Evolutionary conservation across 2,113 vertebrate species (phyloP).

Genomic region (Platycercus adscitus): DNA sequence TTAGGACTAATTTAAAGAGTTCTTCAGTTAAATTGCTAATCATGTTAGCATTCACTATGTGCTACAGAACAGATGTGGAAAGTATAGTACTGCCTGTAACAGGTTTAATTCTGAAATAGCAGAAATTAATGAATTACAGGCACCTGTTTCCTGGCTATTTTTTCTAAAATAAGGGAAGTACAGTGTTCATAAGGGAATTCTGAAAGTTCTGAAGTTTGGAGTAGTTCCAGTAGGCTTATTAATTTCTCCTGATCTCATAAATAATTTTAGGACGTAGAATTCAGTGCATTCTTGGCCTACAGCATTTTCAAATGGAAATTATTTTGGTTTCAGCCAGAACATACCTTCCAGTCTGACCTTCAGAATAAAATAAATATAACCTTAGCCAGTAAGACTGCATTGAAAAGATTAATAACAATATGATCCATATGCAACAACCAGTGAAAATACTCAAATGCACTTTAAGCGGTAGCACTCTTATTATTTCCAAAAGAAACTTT

Average conservation of each 20-base stretch:
- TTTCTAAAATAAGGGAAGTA: neutral
- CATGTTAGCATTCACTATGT: neutral
- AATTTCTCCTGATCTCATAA: neutral
- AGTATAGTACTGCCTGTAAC: neutral
- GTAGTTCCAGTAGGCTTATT: neutral
- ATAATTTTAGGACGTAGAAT: neutral
- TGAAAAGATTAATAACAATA: neutral
- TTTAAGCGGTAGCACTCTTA: neutral
- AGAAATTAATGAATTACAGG: neutral
- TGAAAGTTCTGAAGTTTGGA: neutral
- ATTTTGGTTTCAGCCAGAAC: neutral
- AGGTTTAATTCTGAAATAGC: neutral
- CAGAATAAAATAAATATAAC: neutral
- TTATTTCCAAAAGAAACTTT: neutral
- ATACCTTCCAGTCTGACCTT: neutral
- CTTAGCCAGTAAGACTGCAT: neutral
- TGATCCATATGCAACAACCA: neutral
- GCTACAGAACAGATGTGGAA: neutral
- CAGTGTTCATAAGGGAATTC: neutral
- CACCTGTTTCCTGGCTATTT: neutral
- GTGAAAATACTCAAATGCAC: neutral
- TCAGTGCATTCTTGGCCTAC: neutral
- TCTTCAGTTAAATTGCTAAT: neutral
- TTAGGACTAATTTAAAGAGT: neutral
- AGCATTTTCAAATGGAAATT: neutral